Evolutionary conservation across 2,888 invertebrate species (phyloP).

Genomic region (Eupithecia inturbata): DNA sequence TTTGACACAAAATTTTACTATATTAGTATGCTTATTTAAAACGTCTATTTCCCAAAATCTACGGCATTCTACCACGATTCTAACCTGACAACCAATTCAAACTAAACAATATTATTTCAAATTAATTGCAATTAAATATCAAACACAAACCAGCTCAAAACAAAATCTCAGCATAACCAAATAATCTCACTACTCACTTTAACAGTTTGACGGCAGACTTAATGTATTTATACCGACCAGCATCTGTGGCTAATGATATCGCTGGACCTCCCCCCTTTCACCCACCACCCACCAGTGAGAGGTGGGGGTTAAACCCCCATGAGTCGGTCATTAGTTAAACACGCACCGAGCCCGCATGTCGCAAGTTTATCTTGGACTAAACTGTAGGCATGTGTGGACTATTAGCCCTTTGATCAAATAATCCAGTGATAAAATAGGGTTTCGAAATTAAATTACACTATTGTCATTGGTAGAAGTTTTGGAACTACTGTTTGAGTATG

Average conservation of each 20-base stretch:
- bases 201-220: slow-evolving; percentile 82
- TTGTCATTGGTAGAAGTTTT: slow-evolving; percentile 6
- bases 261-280: slow-evolving; percentile 63
- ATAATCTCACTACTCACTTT: slow-evolving; percentile 60
- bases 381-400: slow-evolving; percentile 80
- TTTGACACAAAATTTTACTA: neutral
- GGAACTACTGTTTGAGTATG: neutral
- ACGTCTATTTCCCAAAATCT: neutral
- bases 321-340: slow-evolving; percentile 84
- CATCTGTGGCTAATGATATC: slow-evolving; percentile 84
- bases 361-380: slow-evolving; percentile 83
- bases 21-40: neutral
- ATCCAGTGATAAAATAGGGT: slow-evolving; percentile 80
- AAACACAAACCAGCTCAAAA: slow-evolving; percentile 28
- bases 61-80: neutral
- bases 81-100: slow-evolving; percentile 3
- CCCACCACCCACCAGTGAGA: slow-evolving; percentile 43
- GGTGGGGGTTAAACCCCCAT: slow-evolving; percentile 61
- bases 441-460: slow-evolving; percentile 79
- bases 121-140: slow-evolving; percentile 24
- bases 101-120: slow-evolving; percentile 5
- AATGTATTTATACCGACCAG: slow-evolving; percentile 82
- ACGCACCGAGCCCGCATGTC: slow-evolving; percentile 83
- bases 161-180: slow-evolving; percentile 48
- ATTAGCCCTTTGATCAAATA: slow-evolving; percentile 85